Conservation (phyloP, 2,888 invertebrate genomes). For the Lepidochrysops patricia region DNA sequence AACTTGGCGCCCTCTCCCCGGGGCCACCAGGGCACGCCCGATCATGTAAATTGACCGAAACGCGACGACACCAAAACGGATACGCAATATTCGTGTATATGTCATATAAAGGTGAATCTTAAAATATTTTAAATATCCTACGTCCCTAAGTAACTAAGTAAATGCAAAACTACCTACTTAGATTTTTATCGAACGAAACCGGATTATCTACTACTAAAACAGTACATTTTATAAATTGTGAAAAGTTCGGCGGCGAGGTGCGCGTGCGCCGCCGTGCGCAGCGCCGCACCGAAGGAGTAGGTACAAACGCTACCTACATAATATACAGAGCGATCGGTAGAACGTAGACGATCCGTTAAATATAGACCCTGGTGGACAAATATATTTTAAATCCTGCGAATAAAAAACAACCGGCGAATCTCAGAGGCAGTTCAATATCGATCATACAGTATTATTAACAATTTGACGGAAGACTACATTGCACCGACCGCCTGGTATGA, state of each 20-base stretch:
- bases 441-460: too few species aligned
- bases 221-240: background rate
- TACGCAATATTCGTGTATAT: background rate
- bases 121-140: conserved; percentile 3
- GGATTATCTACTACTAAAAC: background rate
- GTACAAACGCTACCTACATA: too few species aligned
- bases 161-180: conserved; percentile 3
- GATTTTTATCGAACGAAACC: background rate
- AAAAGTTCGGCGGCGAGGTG: background rate
- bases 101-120: background rate
- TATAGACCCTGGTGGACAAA: too few species aligned
- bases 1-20: background rate
- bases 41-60: conserved; percentile 8
- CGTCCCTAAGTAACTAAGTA: conserved; percentile 5
- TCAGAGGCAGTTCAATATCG: too few species aligned
- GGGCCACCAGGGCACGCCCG: background rate
- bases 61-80: background rate
- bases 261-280: background rate
- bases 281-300: too few species aligned
- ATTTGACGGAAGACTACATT: too few species aligned
- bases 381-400: too few species aligned
- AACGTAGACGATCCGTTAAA: too few species aligned
- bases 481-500: too few species aligned
- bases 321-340: too few species aligned
- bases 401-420: too few species aligned